A percentile compares a stretch with the other conserved stretches of the same genome.
These are phyloP conservation scores for Gryon sp. DNA, from an alignment of 1,140 invertebrate genomes.

Conservation along the genomic window DNA sequence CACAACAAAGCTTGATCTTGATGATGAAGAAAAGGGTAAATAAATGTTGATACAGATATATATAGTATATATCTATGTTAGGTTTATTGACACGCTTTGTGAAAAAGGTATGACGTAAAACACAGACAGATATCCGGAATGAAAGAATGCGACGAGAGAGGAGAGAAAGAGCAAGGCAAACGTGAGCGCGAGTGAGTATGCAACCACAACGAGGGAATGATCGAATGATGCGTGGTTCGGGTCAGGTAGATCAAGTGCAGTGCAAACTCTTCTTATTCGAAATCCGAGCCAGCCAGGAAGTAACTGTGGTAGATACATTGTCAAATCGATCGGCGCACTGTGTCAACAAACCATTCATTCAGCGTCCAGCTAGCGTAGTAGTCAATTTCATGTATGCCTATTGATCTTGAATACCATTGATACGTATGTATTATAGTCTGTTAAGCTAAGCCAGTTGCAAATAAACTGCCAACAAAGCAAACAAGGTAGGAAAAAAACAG, in stretches of 20 bases:
- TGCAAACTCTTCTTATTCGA: conserved; percentile 63
- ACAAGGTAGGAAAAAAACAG: background rate
- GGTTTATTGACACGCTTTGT: conserved; percentile 64
- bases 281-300: conserved; percentile 51
- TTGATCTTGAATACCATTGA: conserved; percentile 51
- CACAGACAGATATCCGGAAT: conserved; percentile 36
- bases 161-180: conserved; percentile 14
- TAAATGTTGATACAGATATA: conserved; percentile 24
- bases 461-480: conserved; percentile 10
- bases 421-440: conserved; percentile 36
- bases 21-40: conserved; percentile 63
- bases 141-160: conserved; percentile 50
- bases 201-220: conserved; percentile 39
- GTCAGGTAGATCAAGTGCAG: conserved; percentile 59
- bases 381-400: conserved; percentile 42
- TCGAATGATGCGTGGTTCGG: conserved; percentile 51
- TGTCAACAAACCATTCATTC: conserved; percentile 53
- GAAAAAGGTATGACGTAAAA: conserved; percentile 54
- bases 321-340: conserved; percentile 48
- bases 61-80: conserved; percentile 42
- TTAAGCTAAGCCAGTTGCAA: conserved; percentile 16
- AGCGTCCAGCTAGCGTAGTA: background rate
- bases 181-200: background rate
- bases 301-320: conserved; percentile 54
- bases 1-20: conserved; percentile 43